phyloP scores from a whole-genome alignment of 2,113 vertebrate genomes.

The Leucoraja erinaceus region DNA sequence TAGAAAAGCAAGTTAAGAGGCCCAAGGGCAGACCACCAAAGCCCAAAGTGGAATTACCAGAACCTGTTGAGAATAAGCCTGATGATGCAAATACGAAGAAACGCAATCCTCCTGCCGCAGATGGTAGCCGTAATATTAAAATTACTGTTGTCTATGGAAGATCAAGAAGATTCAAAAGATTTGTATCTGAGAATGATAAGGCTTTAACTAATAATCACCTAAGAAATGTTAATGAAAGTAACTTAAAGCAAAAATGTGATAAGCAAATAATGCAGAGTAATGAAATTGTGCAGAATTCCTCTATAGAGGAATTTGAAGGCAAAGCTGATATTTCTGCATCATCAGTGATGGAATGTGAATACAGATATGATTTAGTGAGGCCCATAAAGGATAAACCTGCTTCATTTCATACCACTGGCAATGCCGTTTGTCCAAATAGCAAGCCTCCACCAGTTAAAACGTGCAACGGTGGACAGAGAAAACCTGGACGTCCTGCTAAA shows the following conservation, averaged over 20 bases:
- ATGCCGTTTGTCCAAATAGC: slow-evolving; percentile 60
- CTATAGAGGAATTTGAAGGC: slow-evolving; percentile 48
- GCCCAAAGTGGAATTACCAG: slow-evolving; percentile 54
- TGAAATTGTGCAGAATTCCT: slow-evolving; percentile 44
- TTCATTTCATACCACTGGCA: slow-evolving; percentile 59
- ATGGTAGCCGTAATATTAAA: slow-evolving; percentile 75
- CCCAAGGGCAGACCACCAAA: slow-evolving; percentile 85
- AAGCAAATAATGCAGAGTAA: slow-evolving; percentile 41
- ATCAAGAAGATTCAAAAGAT: slow-evolving; percentile 77
- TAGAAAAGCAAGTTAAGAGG: slow-evolving; percentile 77
- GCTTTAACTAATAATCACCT: slow-evolving; percentile 53
- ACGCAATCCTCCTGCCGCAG: slow-evolving; percentile 49
- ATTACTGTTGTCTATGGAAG: slow-evolving; percentile 87
- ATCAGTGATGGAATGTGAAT: neutral
- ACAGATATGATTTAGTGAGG: slow-evolving; percentile 60
- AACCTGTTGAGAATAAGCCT: slow-evolving; percentile 46
- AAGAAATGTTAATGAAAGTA: slow-evolving; percentile 45
- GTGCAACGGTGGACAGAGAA: slow-evolving; percentile 48
- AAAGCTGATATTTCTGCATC: slow-evolving; percentile 23
- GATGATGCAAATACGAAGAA: slow-evolving; percentile 43
- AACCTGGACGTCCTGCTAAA: slow-evolving; percentile 84
- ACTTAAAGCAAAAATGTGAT: slow-evolving; percentile 47
- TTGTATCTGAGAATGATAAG: slow-evolving; percentile 70
- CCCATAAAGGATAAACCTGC: slow-evolving; percentile 62
- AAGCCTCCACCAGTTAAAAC: slow-evolving; percentile 58